These are phyloP conservation scores for Ladona fulva DNA, from an alignment of 1,140 invertebrate genomes.

Conservation along the genomic window DNA sequence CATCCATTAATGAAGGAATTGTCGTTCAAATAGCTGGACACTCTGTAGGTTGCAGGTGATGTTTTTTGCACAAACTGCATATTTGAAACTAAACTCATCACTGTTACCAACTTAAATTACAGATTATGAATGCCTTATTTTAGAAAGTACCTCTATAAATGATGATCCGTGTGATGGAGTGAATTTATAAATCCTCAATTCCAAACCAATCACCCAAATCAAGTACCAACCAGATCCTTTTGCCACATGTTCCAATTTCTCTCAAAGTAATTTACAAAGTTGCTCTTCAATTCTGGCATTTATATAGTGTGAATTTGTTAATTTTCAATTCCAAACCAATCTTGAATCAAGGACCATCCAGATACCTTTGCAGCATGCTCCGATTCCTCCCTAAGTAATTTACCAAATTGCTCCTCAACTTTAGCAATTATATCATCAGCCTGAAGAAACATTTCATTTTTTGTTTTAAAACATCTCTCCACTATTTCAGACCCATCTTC, in stretches of 20 bases:
- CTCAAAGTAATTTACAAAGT: too few species aligned
- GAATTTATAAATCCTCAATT: too few species aligned
- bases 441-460: too few species aligned
- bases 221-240: too few species aligned
- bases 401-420: background rate
- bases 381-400: too few species aligned
- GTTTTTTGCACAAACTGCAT: background rate
- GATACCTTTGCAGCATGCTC: background rate
- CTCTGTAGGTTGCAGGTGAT: background rate
- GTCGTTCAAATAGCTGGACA: background rate
- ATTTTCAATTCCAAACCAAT: background rate
- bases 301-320: background rate
- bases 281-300: too few species aligned
- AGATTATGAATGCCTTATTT: background rate
- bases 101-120: background rate
- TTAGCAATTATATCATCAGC: background rate
- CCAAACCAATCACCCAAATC: too few species aligned
- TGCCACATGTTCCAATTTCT: too few species aligned
- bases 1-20: too few species aligned
- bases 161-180: background rate
- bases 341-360: background rate
- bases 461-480: background rate
- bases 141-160: background rate
- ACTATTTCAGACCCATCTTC: background rate
- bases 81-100: background rate